Evolutionary conservation across 2,888 invertebrate genomes (phyloP), one percentile per base, ranked within the genome.

Genomic region (Gerris lacustris): DNA sequence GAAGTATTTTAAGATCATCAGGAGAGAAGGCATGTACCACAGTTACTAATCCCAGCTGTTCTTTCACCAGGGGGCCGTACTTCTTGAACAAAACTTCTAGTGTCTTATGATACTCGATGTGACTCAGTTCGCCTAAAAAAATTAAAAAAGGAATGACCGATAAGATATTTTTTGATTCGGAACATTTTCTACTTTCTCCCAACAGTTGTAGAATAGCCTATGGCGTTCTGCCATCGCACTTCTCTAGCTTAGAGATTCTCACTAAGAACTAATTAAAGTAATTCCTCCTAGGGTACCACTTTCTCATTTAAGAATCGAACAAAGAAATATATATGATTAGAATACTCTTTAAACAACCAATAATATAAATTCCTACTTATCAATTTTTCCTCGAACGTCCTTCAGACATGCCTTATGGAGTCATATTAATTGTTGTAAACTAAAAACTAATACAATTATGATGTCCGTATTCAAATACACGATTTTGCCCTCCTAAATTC

Each of bases 11-110:
- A 6, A 83, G 81, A 76, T 83, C 82, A 47, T 82, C 82, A 0
- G 84, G 84, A 74, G 83, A 81, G 77, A 83, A 84, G 15, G 84
- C 76, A 76, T 84, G 84, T 5, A 84, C 80, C 5, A 82, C 77
- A 2, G 79, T 79, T 7, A 78, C 74, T 6, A 72, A 44, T 45
- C 82, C 82, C 44, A 83, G 77, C 44, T 80, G 80, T 75, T 84
- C 82, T 70, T 80, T 79, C 44, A 82, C 82, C 63, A 85, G 78
- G 6, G 82, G 80, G 0, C 85, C 84, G 77, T 83, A 84, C 67
- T 79, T 77, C 68, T 77, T 72, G 75, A 82, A 79, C 18, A 82
- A 75, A 6, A 79, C 74, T 45, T 78, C 72, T 43, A 84, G 76
- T 0, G 80, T 80, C 67, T 80, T 75, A 72, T 83, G 82, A 74